Evolutionary conservation across 2,888 invertebrate genomes (phyloP).

Genomic region (Chrysomela aeneicollis): DNA sequence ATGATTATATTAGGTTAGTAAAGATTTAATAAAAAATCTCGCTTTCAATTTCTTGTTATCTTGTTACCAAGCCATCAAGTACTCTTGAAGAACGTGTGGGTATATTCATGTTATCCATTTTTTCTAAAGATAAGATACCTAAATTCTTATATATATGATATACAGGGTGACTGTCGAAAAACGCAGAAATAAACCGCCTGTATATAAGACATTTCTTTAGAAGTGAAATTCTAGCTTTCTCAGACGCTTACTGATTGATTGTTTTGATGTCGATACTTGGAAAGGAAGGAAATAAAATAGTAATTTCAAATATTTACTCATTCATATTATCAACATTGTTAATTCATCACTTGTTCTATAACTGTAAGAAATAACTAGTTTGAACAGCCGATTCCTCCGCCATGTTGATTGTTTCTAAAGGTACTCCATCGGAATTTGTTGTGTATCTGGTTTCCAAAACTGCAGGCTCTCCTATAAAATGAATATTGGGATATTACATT

Average conservation of each 20-base stretch:
- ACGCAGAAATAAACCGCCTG: no score
- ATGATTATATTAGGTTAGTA: neutral
- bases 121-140: neutral
- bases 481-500: neutral
- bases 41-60: neutral
- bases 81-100: neutral
- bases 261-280: no score
- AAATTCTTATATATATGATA: no score
- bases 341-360: neutral
- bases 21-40: neutral
- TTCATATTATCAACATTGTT: neutral
- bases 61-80: neutral
- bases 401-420: constrained; percentile 22
- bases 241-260: no score
- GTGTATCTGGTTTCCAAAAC: constrained; percentile 12
- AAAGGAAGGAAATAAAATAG: no score
- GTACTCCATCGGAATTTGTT: constrained; percentile 18
- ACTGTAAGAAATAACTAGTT: neutral
- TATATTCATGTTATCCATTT: neutral
- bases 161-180: no score
- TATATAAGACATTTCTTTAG: no score
- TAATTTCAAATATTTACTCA: no score
- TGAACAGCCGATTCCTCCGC: neutral
- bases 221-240: no score
- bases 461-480: constrained; percentile 4